Evolutionary conservation across 2,797 vertebrate species (phyloP).

Genomic region (Danio aesculapii): DNA sequence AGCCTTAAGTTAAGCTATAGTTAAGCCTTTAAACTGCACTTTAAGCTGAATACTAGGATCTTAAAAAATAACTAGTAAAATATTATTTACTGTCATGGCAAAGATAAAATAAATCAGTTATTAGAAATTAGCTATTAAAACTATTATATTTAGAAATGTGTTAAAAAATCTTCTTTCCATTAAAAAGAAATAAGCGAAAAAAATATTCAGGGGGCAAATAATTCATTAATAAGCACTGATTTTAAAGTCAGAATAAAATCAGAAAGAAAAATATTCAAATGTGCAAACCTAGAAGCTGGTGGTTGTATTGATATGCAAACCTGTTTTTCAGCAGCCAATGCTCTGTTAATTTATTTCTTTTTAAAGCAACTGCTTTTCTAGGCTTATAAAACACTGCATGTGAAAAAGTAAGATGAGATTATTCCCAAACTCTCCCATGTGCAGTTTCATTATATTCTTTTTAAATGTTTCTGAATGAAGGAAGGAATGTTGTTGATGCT

Average conservation of each 20-base stretch:
- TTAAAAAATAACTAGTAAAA: too few relatives aligned
- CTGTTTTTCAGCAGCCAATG: neutral
- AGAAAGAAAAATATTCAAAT: conserved; percentile 9
- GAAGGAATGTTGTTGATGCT: neutral
- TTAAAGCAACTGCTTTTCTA: neutral
- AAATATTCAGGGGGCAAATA: too few relatives aligned
- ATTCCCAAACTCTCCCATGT: neutral
- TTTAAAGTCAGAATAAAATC: conserved; percentile 16
- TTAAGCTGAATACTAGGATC: too few relatives aligned
- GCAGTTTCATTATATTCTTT: neutral
- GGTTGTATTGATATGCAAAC: conserved; percentile 3
- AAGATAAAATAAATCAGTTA: too few relatives aligned
- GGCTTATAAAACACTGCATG: neutral
- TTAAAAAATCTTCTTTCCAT: too few relatives aligned
- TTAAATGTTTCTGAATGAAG: neutral
- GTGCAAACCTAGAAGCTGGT: neutral
- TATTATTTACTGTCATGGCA: too few relatives aligned
- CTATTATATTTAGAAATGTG: too few relatives aligned
- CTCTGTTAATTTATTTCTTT: neutral
- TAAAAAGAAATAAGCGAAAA: too few relatives aligned
- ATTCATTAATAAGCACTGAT: conserved; percentile 2
- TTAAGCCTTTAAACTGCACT: too few relatives aligned
- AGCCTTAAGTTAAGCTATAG: too few relatives aligned
- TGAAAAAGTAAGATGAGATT: neutral
- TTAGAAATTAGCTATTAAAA: too few relatives aligned